Base-by-base conservation (phyloP, 1,140 invertebrate genomes). In the Drosophila albomicans region DNA sequence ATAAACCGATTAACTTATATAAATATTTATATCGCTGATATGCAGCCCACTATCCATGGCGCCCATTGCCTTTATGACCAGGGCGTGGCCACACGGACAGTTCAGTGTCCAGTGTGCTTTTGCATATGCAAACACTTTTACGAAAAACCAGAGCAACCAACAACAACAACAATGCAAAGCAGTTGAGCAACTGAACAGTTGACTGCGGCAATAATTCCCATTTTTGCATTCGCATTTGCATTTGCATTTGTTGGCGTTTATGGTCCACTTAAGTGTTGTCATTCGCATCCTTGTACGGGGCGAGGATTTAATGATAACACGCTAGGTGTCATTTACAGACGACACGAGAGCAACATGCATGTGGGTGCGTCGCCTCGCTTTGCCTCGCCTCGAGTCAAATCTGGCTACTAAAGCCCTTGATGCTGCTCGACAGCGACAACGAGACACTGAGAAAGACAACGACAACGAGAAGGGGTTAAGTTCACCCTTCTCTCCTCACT, bases 1-100 rank as follows among this genome's bases (percentile, higher is more conserved):
- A 88, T 88, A 88, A 88, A 89, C 84, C 84, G 84, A 88, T 88
- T 88, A 88, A 88, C 85, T 88, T 88, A 77, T 88, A 88, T 88
- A 89, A 88, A 88, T 88, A 88, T 88, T 88, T 88, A 88, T 88
- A 88, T 88, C 84, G 77, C 48, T 81, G 80, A 88, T 80, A 78
- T 81, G 85, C 84, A 88, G 79, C 76, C 67, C 61, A 25, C 20
- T 25, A 25, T 35, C 10, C 51, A 65, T 61, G 45, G 74, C 71
- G 61, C 49, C 38, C 45, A 35, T n/a, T 72, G 43, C 67, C 77
- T 84, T 84, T 80, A 80, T 82, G 65, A 57, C 45, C 49, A 20
- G 59, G 77, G 77, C 64, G 69, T 74, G 79, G 46, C 62, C 20
- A 3, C 51, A 46, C 15, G 52, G 13, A 11, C 52, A 54, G 63